Evolutionary conservation across 2,113 vertebrate genomes (phyloP).

Genomic region (Strigops habroptila): DNA sequence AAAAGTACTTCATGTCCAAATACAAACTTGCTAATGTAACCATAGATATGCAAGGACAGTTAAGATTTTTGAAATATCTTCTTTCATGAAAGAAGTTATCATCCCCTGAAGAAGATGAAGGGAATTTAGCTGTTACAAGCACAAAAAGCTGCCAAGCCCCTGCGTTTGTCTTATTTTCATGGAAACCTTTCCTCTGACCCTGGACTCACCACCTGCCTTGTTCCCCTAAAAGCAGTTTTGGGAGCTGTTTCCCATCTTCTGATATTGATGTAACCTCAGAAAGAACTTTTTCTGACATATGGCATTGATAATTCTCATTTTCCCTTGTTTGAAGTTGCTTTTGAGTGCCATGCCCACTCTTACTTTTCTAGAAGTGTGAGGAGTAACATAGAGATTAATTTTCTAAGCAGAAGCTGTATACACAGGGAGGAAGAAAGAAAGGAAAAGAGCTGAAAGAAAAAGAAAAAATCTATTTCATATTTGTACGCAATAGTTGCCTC

Average conservation of each 20-base stretch:
- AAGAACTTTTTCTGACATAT: conserved; percentile 9
- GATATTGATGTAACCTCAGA: conserved; percentile 26
- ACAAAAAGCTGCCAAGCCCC: background rate
- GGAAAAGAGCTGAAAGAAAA: background rate
- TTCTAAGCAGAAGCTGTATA: background rate
- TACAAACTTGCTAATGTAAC: background rate
- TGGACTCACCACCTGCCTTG: background rate
- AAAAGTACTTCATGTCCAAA: background rate
- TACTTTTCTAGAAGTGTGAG: background rate
- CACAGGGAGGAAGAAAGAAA: background rate
- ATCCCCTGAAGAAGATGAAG: background rate
- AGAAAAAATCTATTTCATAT: background rate
- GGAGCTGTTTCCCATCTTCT: conserved; percentile 32
- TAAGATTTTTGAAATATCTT: background rate
- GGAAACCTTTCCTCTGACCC: background rate
- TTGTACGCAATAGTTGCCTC: background rate
- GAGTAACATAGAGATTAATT: background rate
- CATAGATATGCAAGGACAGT: background rate
- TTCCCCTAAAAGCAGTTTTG: background rate
- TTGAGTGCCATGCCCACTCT: background rate
- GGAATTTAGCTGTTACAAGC: background rate
- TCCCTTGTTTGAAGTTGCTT: background rate
- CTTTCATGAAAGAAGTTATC: background rate
- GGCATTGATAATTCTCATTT: conserved; percentile 1
- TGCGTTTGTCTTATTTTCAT: background rate